Conservation (phyloP, 2,888 invertebrate genomes). For the Andrena bicolor region DNA sequence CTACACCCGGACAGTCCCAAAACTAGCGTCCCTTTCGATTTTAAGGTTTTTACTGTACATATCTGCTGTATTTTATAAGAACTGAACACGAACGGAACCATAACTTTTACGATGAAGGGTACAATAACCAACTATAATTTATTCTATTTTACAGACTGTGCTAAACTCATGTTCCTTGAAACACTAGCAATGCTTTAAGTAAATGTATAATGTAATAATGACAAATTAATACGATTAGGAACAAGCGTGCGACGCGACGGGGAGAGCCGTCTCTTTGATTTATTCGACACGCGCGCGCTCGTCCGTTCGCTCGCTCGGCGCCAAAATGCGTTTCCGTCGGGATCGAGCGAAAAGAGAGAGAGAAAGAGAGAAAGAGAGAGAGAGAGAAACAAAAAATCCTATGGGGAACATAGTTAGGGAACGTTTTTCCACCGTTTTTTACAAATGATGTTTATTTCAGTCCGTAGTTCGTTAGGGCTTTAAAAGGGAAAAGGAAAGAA, state of each 20-base stretch:
- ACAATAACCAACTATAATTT: slow-evolving; percentile 71
- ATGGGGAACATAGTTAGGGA: slow-evolving; percentile 69
- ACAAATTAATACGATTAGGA: slow-evolving; percentile 65
- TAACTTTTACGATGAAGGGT: slow-evolving; percentile 68
- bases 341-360: slow-evolving; percentile 30
- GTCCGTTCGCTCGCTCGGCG: neutral
- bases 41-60: slow-evolving; percentile 78
- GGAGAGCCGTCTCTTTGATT: slow-evolving; percentile 39
- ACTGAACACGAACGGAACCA: slow-evolving; percentile 66
- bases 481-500: slow-evolving; percentile 15
- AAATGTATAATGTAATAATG: slow-evolving; percentile 63
- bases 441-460: slow-evolving; percentile 70
- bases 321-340: slow-evolving; percentile 29
- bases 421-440: slow-evolving; percentile 76
- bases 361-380: too few relatives aligned
- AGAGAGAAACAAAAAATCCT: slow-evolving; percentile 30
- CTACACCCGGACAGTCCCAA: slow-evolving; percentile 77
- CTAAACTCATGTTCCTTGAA: slow-evolving; percentile 75
- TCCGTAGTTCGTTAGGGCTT: slow-evolving; percentile 66
- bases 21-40: slow-evolving; percentile 70
- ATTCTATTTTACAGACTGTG: slow-evolving; percentile 74
- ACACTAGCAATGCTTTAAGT: slow-evolving; percentile 71
- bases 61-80: slow-evolving; percentile 79
- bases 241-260: slow-evolving; percentile 36
- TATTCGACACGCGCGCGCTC: slow-evolving; percentile 45